Evolutionary conservation across 2,888 invertebrate genomes (phyloP), one percentile per base, ranked within the genome.

Genomic region (Idaea dimidiata): DNA sequence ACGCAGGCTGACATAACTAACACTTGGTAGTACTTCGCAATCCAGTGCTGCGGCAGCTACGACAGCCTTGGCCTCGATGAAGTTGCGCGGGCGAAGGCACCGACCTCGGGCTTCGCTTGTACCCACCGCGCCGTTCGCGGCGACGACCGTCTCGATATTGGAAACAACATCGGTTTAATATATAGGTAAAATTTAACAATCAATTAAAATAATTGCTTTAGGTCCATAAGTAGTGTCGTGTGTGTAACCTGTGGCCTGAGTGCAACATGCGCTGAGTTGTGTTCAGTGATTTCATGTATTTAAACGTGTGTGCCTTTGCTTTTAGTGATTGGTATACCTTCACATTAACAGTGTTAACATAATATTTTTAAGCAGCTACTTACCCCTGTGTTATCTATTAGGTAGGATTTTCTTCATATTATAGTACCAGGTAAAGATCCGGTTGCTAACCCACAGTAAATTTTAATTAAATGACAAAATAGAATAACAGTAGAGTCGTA

Each of bases 1-100:
- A 91, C 91, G 87, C 86, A 77, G 76, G 80, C 91, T 91, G 91
- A 91, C 91, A 91, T 91, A 91, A 91, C 90, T 82, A 83, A 81
- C 79, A 76, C 72, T 77, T 66, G 66, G 62, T 59, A 14, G 43
- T 67, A 79, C 88, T 88, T 87, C 87, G 90, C 89, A 91, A 90
- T 80, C 78, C 72, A 72, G 73, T 71, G 71, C 75, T 78, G 80
- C 76, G 73, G 65, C 78, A 86, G 87, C 89, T 78, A 80, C 76
- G 73, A 65, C 78, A 86, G 87, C 89, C 89, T 89, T 89, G 89
- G 88, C 91, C 88, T 77, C 83, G 79, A 85, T 87, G 81, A 77
- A 77, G 76, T 57, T 60, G 75, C 73, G 74, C 66, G 72, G 70
- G 73, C 72, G 76, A 67, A 68, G 64, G 68, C 75, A 73, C 66